Evolutionary conservation across 2,113 vertebrate genomes (phyloP), one percentile per base, ranked within the genome.

Genomic region (Illadopsis cleaveri): DNA sequence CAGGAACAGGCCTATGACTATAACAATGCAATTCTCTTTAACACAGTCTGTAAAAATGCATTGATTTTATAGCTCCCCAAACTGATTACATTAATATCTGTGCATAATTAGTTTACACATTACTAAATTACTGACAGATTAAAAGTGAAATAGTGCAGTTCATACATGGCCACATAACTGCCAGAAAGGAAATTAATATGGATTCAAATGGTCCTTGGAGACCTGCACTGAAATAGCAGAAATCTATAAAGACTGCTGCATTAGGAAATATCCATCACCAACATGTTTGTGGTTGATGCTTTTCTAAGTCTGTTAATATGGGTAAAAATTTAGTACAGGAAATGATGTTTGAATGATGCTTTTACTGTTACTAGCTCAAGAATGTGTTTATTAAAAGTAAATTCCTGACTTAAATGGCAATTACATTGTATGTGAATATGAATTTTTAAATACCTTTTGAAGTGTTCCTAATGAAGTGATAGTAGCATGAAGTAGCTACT

Each of bases 41-140:
- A 98, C 97, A 80, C 98, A 96, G 98, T 98, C 98, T 98, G 98
- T 98, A 98, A 98, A 99, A 99, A 99, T 98, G 98, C 98, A 99
- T 99, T 98, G 99, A 99, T 99, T 99, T 99, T 99, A 99, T 98
- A 98, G 98, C 98, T 99, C 98, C 98, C 98, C 98, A 96, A 99
- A 99, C 98, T 98, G 98, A 99, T 99, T 99, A 99, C 98, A 99
- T 99, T 99, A 99, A 99, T 99, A 99, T 99, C 98, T 99, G 98
- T 97, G 98, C 98, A 99, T 99, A 99, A 99, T 99, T 99, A 99
- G 99, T 99, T 99, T 99, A 99, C 99, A 99, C 99, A 98, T 99
- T 99, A 99, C 99, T 99, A 99, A 99, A 99, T 99, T 99, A 99
- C 99, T 99, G 99, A 99, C 99, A 99, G 99, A 99, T 99, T 99